Base-by-base conservation (phyloP, 2,888 invertebrate species). In the Lasioglossum pauxillum region DNA sequence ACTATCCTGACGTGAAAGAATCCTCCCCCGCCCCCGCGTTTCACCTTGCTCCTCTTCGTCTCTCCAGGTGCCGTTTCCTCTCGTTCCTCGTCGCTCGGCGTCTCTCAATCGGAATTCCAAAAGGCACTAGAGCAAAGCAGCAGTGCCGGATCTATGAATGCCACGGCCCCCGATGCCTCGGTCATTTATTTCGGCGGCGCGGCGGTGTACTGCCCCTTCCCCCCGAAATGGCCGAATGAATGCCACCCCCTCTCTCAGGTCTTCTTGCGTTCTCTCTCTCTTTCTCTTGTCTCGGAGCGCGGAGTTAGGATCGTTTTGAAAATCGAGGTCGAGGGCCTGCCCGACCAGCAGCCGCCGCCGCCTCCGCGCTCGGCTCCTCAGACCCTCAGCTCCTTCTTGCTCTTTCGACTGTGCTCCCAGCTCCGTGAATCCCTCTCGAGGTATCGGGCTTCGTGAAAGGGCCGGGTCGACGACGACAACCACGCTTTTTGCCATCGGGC, bases 1-100 rank as follows among this genome's bases (percentile, higher is more conserved):
- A 94, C 89, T 88, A 90, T 87, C 88, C 90, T 94, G 94, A 94
- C 93, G 89, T 93, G 93, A 94, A 94, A 93, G 93, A 93, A 91
- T 88, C 87, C 87, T 83, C 10, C 81, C 79, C 88, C 89, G 83
- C 83, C 87, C 73, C 75, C 78, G 75, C 83, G 73, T 82, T 79
- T 44, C 77, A 44, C 46, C 75, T 38, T 60, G 67, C 35, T 69
- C 44, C 76, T 31, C 46, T 46, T 31, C 27, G 27, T 46, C 31
- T 16, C 73, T 27, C 77, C 53, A 27, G 27, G 23, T 44, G 53
- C 41, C n/a, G 8, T n/a, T 53, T 38, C 46, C 27, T 75, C 35
- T 60, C 78, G 38, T 76, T n/a, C 84, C 71, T 77, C 80, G 69
- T 80, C 23, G 35, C 69, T 81, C 78, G 27, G 49, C 64, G 57